A percentile compares a stretch with the other conserved stretches of the same genome.
Conservation (phyloP, 1,140 invertebrate genomes). For the Panagrolaimus sp. region DNA sequence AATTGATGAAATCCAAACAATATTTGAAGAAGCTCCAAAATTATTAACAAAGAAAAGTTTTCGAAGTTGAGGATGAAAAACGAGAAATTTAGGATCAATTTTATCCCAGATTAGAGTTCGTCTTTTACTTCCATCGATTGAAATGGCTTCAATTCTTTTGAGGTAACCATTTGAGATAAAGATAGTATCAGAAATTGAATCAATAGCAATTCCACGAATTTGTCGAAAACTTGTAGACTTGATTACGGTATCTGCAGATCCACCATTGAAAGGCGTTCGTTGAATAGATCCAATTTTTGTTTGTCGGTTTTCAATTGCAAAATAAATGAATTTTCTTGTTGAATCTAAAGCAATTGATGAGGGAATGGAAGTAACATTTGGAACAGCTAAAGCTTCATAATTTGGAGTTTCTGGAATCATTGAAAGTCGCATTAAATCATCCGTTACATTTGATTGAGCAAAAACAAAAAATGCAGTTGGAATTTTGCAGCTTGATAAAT, state of each 20-base stretch:
- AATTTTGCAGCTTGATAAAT: slow-evolving; percentile 10
- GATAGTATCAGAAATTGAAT: background rate
- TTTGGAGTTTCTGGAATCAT: background rate
- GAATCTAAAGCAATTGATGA: slow-evolving; percentile 17
- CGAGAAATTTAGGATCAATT: background rate
- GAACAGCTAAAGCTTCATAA: background rate
- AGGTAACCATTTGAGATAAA: background rate
- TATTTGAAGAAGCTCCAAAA: background rate
- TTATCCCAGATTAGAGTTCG: background rate
- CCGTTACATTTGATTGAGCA: slow-evolving; percentile 5
- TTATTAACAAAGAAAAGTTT: background rate
- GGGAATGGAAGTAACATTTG: slow-evolving; percentile 16
- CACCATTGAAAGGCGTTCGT: background rate
- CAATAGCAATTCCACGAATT: background rate
- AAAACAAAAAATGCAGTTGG: slow-evolving; percentile 21
- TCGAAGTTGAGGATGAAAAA: background rate
- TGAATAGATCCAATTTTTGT: background rate
- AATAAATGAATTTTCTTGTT: background rate
- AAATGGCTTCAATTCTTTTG: background rate
- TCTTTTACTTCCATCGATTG: background rate
- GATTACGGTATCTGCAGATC: background rate
- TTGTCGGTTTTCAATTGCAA: background rate
- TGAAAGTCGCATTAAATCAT: slow-evolving; percentile 26
- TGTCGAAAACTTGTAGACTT: background rate
- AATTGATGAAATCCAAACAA: no score